Conservation (phyloP, 2,113 vertebrate genomes). For the Chionomys nivalis region DNA sequence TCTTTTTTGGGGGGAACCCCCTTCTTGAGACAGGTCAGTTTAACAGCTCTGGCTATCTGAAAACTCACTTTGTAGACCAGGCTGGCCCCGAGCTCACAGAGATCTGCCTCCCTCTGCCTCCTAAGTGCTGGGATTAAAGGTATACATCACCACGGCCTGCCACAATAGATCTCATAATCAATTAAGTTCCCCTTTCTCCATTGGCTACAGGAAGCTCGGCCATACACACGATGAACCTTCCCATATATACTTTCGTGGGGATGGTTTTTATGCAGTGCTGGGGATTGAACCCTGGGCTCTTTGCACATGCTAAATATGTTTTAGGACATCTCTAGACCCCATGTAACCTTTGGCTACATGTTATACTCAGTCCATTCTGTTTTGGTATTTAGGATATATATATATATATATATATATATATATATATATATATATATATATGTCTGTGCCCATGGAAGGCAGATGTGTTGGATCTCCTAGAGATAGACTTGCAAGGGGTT, state of each 20-base stretch:
- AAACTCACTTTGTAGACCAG: no score
- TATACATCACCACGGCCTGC: no score
- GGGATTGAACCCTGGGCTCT: neutral
- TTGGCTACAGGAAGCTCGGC: neutral
- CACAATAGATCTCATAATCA: neutral
- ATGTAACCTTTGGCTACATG: neutral
- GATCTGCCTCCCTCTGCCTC: no score
- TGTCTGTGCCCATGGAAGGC: neutral
- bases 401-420: no score
- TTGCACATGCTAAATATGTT: neutral
- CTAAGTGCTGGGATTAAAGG: no score
- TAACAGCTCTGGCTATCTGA: no score
- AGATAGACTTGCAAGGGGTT: neutral
- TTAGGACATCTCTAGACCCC: neutral
- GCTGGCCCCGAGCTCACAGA: no score
- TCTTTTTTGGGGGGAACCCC: no score
- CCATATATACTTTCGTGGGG: neutral
- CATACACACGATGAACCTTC: neutral
- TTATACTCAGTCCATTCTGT: neutral
- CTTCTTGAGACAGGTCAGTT: no score
- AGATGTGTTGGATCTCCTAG: neutral
- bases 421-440: accelerated
- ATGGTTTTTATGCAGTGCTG: neutral
- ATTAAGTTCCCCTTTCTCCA: constrained; percentile 4
- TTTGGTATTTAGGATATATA: neutral